A percentile compares a stretch with the other conserved stretches of the same genome.
phyloP scores from a whole-genome alignment of 1,140 invertebrate species.

The Phthorimaea operculella region DNA sequence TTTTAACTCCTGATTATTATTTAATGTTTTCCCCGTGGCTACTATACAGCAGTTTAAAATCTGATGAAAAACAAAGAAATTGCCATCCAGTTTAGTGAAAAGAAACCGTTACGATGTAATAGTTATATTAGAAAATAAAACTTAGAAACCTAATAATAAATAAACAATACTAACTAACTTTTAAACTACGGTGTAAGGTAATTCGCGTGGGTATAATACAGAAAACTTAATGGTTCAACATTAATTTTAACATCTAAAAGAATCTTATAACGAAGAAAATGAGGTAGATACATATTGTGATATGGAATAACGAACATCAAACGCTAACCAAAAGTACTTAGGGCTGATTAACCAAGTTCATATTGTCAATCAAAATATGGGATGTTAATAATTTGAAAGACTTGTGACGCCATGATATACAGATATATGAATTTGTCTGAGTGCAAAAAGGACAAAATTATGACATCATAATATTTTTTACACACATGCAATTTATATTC shows the following conservation, averaged over 20 bases:
- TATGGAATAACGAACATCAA: slow-evolving; percentile 54
- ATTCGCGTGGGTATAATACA: slow-evolving; percentile 29
- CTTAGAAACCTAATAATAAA: slow-evolving; percentile 15
- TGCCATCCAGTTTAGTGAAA: neutral
- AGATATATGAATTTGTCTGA: too few relatives aligned
- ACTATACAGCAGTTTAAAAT: too few relatives aligned
- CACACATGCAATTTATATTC: too few relatives aligned
- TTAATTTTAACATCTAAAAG: slow-evolving; percentile 51
- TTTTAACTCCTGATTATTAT: too few relatives aligned
- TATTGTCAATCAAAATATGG: neutral
- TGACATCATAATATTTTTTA: too few relatives aligned
- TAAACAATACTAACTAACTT: slow-evolving; percentile 30
- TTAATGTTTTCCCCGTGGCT: too few relatives aligned
- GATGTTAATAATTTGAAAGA: too few relatives aligned
- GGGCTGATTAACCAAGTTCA: neutral
- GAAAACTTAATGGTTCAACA: slow-evolving; percentile 35
- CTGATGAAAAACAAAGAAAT: too few relatives aligned
- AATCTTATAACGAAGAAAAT: slow-evolving; percentile 62
- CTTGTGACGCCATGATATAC: too few relatives aligned
- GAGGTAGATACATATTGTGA: slow-evolving; percentile 64
- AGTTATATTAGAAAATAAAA: neutral
- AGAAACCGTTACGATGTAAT: neutral
- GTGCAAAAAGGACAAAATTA: too few relatives aligned
- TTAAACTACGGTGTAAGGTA: slow-evolving; percentile 17
- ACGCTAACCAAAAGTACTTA: slow-evolving; percentile 15